A percentile compares a stretch with the other conserved stretches of the same genome.
Evolutionary conservation across 2,888 invertebrate species (phyloP).

Genomic region (Hirtodrosophila trivittata): DNA sequence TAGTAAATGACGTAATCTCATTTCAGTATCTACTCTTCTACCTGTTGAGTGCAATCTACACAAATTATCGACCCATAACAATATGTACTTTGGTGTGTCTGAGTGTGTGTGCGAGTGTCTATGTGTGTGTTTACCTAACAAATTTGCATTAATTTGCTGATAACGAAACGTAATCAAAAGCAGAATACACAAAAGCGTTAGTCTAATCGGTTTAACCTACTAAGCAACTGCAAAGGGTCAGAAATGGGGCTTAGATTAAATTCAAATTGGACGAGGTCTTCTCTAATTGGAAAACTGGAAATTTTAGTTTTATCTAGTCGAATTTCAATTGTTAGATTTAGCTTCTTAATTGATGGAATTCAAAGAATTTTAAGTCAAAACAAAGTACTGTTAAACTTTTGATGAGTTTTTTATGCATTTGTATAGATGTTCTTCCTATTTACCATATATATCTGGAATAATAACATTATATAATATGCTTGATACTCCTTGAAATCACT

Average conservation of each 20-base stretch:
- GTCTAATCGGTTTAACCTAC: slow-evolving; percentile 34
- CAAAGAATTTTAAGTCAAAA: too few species aligned
- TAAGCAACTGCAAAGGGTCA: slow-evolving; percentile 6
- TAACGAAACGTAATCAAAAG: slow-evolving; percentile 44
- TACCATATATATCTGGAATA: too few species aligned
- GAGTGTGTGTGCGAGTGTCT: not conserved
- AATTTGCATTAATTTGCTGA: slow-evolving; percentile 54
- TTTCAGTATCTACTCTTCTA: slow-evolving; percentile 27
- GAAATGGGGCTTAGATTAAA: not conserved
- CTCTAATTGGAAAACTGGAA: too few species aligned
- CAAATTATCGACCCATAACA: slow-evolving; percentile 53
- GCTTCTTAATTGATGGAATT: too few species aligned
- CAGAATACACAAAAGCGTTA: slow-evolving; percentile 10
- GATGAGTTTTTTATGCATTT: too few species aligned
- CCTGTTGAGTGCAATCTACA: slow-evolving; percentile 52
- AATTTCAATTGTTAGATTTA: too few species aligned
- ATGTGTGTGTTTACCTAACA: slow-evolving; percentile 34
- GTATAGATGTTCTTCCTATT: too few species aligned
- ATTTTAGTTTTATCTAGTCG: too few species aligned
- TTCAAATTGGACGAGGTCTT: too few species aligned
- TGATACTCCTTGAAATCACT: too few species aligned
- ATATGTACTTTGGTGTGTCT: slow-evolving; percentile 9
- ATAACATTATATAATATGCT: too few species aligned
- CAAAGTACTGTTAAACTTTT: too few species aligned
- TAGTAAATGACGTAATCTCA: slow-evolving; percentile 48